Conservation (phyloP, 1,140 invertebrate species). For the Lasioglossum albipes region DNA sequence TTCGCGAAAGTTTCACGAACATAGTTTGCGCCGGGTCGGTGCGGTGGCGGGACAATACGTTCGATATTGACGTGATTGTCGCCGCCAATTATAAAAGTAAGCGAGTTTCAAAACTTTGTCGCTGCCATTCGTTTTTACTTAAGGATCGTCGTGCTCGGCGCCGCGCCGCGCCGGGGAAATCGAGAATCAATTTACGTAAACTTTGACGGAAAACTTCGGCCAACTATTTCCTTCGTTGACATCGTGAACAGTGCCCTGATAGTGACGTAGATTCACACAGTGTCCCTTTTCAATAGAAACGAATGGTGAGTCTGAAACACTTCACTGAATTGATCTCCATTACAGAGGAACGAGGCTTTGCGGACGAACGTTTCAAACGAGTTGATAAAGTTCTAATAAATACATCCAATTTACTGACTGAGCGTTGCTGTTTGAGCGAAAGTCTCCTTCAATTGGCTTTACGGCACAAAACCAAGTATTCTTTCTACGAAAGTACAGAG, state of each 20-base stretch:
- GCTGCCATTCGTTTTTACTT: neutral
- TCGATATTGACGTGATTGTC: neutral
- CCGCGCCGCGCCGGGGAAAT: neutral
- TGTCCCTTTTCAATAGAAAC: too few species aligned
- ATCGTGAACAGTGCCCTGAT: neutral
- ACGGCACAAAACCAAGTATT: too few species aligned
- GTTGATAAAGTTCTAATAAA: too few species aligned
- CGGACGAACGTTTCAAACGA: too few species aligned
- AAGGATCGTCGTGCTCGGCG: neutral
- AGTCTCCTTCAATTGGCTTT: too few species aligned
- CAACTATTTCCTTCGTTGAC: neutral
- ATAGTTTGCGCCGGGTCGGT: neutral
- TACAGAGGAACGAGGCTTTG: too few species aligned
- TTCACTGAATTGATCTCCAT: too few species aligned
- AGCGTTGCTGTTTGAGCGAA: too few species aligned
- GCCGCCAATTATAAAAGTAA: neutral
- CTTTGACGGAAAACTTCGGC: neutral
- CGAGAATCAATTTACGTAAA: neutral
- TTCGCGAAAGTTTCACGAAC: neutral
- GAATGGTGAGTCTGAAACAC: too few species aligned
- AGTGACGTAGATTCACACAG: too few species aligned
- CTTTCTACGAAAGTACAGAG: too few species aligned
- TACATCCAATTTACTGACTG: too few species aligned
- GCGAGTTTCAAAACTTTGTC: neutral
- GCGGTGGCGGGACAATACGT: neutral